Conservation (phyloP, 2,888 invertebrate species). For the Pristionchus fissidentatus region DNA sequence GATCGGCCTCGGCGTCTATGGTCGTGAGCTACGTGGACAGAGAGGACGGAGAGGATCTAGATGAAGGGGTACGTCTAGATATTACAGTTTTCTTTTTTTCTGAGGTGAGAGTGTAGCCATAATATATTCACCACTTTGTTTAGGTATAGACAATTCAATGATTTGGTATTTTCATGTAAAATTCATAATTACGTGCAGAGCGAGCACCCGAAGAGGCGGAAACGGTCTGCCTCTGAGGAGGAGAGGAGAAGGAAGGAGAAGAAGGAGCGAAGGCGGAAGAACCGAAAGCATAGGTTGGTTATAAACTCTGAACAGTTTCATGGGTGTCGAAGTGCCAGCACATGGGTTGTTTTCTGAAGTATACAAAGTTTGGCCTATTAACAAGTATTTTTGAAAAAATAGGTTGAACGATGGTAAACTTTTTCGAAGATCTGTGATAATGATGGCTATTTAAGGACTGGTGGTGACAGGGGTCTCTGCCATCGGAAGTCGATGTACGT, state of each 20-base stretch:
- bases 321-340: neutral
- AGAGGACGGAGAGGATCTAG: neutral
- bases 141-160: neutral
- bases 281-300: neutral
- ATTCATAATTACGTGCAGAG: neutral
- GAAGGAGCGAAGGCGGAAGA: constrained; percentile 8
- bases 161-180: neutral
- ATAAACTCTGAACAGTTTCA: neutral
- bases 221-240: constrained; percentile 10
- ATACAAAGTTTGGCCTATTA: neutral
- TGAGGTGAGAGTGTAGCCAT: neutral
- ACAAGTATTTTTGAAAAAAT: too few species aligned
- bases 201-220: constrained; percentile 25
- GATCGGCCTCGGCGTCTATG: neutral
- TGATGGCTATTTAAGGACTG: neutral
- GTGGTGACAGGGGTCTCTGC: constrained; percentile 79
- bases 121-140: neutral
- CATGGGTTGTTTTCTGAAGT: neutral
- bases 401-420: neutral
- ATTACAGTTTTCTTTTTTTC: neutral
- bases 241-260: constrained; percentile 14
- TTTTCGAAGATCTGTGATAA: neutral
- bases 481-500: constrained; percentile 91
- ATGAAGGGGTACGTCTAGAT: neutral
- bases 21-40: constrained; percentile 7